A percentile compares a stretch with the other conserved stretches of the same genome.
phyloP scores from a whole-genome alignment of 2,888 invertebrate genomes.

The Junonia oenone region DNA sequence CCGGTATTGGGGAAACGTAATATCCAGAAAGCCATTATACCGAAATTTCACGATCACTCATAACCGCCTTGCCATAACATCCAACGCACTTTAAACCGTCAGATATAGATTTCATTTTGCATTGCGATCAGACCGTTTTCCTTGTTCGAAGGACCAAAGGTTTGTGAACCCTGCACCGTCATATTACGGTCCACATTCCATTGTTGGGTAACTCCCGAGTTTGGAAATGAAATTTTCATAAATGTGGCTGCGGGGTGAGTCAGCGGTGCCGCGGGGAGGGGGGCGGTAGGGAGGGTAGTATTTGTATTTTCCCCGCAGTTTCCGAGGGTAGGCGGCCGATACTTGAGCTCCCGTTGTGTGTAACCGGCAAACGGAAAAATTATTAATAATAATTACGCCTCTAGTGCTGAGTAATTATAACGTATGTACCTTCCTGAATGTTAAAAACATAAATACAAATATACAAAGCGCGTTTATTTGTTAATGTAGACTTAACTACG shows the following conservation, averaged over 20 bases:
- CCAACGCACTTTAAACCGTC: slow-evolving; percentile 47
- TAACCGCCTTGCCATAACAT: slow-evolving; percentile 35
- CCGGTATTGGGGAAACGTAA: slow-evolving; percentile 70
- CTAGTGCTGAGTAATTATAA: slow-evolving; percentile 38
- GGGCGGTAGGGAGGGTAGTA: slow-evolving; percentile 40
- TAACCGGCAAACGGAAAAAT: slow-evolving; percentile 57
- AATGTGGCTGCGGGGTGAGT: slow-evolving; percentile 46
- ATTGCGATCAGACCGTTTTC: slow-evolving; percentile 42
- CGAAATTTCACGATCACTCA: slow-evolving; percentile 62
- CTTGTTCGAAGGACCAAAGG: slow-evolving; percentile 51
- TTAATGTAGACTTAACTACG: slow-evolving; percentile 1
- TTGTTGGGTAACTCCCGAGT: slow-evolving; percentile 43
- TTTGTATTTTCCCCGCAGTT: slow-evolving; percentile 65
- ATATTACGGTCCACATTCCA: slow-evolving; percentile 65
- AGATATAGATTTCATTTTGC: slow-evolving; percentile 52
- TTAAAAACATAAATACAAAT: background rate
- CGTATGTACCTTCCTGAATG: slow-evolving; percentile 30
- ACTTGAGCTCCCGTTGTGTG: slow-evolving; percentile 54
- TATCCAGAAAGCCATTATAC: slow-evolving; percentile 72
- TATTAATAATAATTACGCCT: slow-evolving; percentile 63
- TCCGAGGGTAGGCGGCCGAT: slow-evolving; percentile 49
- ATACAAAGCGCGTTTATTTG: slow-evolving; percentile 4
- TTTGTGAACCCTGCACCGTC: slow-evolving; percentile 56
- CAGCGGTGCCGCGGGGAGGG: slow-evolving; percentile 24
- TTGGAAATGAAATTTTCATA: slow-evolving; percentile 78